These are phyloP conservation scores for Urocitellus parryii DNA, from an alignment of 2,113 vertebrate species.

Conservation along the genomic window DNA sequence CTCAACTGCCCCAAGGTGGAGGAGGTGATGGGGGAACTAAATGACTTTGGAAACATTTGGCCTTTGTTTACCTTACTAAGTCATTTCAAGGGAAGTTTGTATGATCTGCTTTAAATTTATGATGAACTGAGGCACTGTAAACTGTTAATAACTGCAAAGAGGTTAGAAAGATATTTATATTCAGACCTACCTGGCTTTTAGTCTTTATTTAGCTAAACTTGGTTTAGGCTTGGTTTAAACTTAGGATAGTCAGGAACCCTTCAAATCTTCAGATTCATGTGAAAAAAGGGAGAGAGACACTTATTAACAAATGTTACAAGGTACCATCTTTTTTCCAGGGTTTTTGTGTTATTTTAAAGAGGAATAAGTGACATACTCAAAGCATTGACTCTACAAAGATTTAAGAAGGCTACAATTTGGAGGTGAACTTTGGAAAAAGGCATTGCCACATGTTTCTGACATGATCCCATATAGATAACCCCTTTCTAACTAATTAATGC, in stretches of 20 bases:
- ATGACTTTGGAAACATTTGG: not conserved
- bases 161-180: not conserved
- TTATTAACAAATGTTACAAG: not conserved
- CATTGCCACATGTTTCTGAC: not conserved
- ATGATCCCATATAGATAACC: not conserved
- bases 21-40: not conserved
- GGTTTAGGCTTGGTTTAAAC: not conserved
- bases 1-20: not conserved
- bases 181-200: not conserved
- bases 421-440: not conserved
- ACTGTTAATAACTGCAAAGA: slow-evolving; percentile 18
- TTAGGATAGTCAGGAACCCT: not conserved
- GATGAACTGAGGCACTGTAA: not conserved
- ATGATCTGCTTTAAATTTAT: not conserved
- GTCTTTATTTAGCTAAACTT: not conserved
- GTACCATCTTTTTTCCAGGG: not conserved
- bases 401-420: not conserved
- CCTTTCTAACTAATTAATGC: not conserved
- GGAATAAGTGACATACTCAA: not conserved
- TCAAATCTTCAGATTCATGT: not conserved
- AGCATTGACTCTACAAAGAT: not conserved
- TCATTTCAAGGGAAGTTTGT: not conserved
- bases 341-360: slow-evolving; percentile 5
- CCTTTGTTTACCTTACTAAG: not conserved
- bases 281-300: not conserved